Conservation (phyloP, 64 coral and sea anemone genomes). For the Pachyseris speciosa region DNA sequence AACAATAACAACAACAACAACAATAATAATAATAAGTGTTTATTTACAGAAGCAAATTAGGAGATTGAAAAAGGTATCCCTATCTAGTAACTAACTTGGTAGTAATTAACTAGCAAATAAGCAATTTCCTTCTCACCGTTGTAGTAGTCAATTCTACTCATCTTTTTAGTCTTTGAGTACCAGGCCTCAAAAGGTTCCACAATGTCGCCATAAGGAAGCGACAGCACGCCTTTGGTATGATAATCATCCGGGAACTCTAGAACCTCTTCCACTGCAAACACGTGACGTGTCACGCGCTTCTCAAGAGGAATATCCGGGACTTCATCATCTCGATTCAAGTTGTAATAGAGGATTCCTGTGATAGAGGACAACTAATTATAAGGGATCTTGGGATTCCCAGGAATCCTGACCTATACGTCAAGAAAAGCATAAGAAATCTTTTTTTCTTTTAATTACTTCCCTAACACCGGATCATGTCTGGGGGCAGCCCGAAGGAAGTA, state of each 20-base stretch:
- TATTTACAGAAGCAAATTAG: too few relatives aligned
- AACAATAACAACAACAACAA: too few relatives aligned
- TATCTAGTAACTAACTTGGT: too few relatives aligned
- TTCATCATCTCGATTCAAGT: constrained; percentile 9
- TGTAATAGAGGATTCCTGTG: constrained; percentile 15
- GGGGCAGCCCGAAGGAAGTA: too few relatives aligned
- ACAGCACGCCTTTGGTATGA: constrained; percentile 86
- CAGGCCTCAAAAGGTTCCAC: constrained; percentile 99
- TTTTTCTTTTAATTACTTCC: too few relatives aligned
- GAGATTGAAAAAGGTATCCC: too few relatives aligned
- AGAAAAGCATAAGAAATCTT: too few relatives aligned
- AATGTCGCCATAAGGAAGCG: constrained; percentile 97
- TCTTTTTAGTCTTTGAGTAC: constrained; percentile 85
- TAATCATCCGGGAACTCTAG: constrained; percentile 89
- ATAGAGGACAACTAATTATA: not conserved
- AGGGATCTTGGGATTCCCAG: not conserved
- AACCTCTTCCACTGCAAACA: constrained; percentile 12
- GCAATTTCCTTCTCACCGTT: constrained; percentile 48
- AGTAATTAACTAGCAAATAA: not conserved
- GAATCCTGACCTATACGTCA: too few relatives aligned
- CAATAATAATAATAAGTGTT: too few relatives aligned
- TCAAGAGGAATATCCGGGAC: not conserved
- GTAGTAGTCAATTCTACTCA: constrained; percentile 99
- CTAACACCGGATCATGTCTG: too few relatives aligned
- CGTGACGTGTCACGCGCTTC: constrained; percentile 41